Evolutionary conservation across 2,888 invertebrate genomes (phyloP), one percentile per base, ranked within the genome.

Genomic region (Ophion slaviceki): DNA sequence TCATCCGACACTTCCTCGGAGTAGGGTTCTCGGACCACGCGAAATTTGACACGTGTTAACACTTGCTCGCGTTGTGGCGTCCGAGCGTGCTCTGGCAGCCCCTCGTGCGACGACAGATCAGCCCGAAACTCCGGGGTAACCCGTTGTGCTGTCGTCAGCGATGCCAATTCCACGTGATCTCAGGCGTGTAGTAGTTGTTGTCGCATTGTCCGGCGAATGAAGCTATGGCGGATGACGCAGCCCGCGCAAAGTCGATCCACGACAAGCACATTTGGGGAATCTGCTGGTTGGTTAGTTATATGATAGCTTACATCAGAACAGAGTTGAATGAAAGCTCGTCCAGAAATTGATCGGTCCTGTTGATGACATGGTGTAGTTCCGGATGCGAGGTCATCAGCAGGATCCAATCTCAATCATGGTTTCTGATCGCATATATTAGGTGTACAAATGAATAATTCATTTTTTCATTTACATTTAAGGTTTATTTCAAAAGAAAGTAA

Each of bases 11-110:
- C 80, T 77, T 72, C 67, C 78, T 70, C 71, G 76, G 82, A 80
- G 82, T 75, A 83, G 82, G 76, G 82, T 85, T 53, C 66, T 80
- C 66, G 84, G 77, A 70, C 76, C 79, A 85, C 79, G 86, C 85
- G 88, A 89, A 89, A 91, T 91, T 89, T 90, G 89, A 89, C 89
- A 86, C 88, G 87, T 85, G 88, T 85, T 88, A 87, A 87, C 87
- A 77, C 67, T 77, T 40, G 36, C 87, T 82, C 84, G 28, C 68
- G 72, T 24, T 62, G 81, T 24, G 68, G 57, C 74, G 70, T 75
- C 80, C 17, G 64, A 80, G 77, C 71, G 83, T 78, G 78, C 83
- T 82, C 80, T 67, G 57, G 68, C 70, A 61, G 72, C 76, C 78
- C 75, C 77, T 80, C 62, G 67, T 78, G 67, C 75, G 80, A 72